Evolutionary conservation across 1,140 invertebrate genomes (phyloP).

Genomic region (Calycopis cecrops): DNA sequence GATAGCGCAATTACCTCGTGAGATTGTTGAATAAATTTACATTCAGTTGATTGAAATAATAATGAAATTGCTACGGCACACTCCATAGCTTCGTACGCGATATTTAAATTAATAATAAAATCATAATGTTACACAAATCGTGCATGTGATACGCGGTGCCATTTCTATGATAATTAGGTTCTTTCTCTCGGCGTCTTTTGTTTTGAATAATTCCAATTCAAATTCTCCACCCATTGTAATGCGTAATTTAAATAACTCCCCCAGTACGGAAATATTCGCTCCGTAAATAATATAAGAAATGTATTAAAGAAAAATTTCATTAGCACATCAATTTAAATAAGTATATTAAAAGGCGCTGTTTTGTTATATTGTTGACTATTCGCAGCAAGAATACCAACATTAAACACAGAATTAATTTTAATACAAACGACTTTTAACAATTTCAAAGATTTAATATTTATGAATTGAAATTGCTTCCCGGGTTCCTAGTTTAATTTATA

Average conservation of each 20-base stretch:
- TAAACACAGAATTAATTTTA: conserved; percentile 3
- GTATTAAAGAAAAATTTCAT: conserved; percentile 12
- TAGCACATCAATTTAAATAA: neutral
- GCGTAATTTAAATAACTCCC: conserved; percentile 28
- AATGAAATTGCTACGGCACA: conserved; percentile 71
- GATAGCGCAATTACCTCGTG: conserved; percentile 68
- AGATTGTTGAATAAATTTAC: conserved; percentile 75
- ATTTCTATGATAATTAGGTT: conserved; percentile 60
- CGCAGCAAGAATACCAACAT: conserved; percentile 1
- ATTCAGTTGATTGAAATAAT: conserved; percentile 74
- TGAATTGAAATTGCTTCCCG: conserved; percentile 1
- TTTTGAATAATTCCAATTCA: conserved; percentile 50
- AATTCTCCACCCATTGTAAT: conserved; percentile 30
- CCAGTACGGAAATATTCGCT: conserved; percentile 19
- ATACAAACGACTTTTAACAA: conserved; percentile 3
- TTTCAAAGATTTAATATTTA: conserved; percentile 12
- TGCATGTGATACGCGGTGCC: conserved; percentile 46
- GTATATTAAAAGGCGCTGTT: conserved; percentile 5
- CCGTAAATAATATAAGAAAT: conserved; percentile 15
- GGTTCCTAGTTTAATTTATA: neutral
- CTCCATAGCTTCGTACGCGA: conserved; percentile 60
- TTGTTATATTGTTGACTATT: conserved; percentile 6
- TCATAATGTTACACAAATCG: conserved; percentile 69
- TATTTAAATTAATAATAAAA: conserved; percentile 75
- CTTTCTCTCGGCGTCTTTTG: conserved; percentile 42